Conservation (phyloP, 64 coral and sea anemone species). For the Orbicella faveolata region DNA sequence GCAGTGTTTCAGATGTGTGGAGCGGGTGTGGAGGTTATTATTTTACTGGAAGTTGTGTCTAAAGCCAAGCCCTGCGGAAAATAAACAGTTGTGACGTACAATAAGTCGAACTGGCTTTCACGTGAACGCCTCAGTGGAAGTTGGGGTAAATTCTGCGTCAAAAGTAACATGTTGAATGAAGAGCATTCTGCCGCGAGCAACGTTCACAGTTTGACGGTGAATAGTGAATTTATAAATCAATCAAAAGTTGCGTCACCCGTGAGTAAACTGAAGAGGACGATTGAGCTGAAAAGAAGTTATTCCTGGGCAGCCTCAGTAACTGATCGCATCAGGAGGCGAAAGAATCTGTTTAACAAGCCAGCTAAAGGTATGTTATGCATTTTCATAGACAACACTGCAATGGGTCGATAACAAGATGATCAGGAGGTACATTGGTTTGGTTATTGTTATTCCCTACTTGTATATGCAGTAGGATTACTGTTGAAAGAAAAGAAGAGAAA, state of each 20-base stretch:
- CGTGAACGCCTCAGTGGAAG: not conserved
- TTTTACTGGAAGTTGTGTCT: not conserved
- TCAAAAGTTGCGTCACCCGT: not conserved
- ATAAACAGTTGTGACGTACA: not conserved
- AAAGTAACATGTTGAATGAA: not conserved
- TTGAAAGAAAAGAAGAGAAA: too few species aligned
- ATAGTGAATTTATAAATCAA: not conserved
- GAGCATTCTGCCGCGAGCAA: not conserved
- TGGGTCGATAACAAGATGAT: too few species aligned
- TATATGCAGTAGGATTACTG: too few species aligned
- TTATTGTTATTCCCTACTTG: too few species aligned
- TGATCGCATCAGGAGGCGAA: slow-evolving; percentile 9
- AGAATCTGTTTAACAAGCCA: not conserved
- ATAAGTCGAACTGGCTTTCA: not conserved
- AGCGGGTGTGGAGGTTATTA: not conserved
- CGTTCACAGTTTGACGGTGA: not conserved
- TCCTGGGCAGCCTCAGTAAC: slow-evolving; percentile 1
- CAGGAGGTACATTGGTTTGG: too few species aligned
- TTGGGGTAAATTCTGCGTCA: not conserved
- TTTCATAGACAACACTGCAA: not conserved
- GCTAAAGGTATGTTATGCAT: not conserved
- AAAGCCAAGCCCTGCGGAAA: not conserved
- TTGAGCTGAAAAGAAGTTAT: slow-evolving; percentile 3
- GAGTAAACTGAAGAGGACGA: not conserved
- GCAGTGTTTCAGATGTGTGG: not conserved